Evolutionary conservation across 2,888 invertebrate genomes (phyloP), one percentile per base, ranked within the genome.

Genomic region (Dryocosmus kuriphilus): DNA sequence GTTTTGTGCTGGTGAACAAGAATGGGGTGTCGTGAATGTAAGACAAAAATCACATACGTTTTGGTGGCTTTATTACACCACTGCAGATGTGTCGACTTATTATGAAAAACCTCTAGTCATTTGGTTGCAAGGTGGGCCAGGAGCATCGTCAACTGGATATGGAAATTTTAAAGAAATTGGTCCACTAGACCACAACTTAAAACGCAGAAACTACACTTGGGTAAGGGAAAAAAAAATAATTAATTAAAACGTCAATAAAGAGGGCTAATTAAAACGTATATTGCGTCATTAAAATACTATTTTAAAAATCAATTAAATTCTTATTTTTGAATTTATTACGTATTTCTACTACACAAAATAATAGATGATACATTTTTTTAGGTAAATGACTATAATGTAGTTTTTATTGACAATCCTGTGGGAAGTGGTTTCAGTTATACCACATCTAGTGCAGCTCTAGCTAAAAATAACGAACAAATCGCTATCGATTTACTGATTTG

Each of bases 381-480:
- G 96, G 93, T 96, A 0, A 94, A 94, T 75, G 93, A 95, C 82
- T 96, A 96, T 89, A 98, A 97, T 90, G 94, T 98, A 0, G 92
- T 98, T 19, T 98, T 97, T 89, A 94, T 98, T 75, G 98, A 98
- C 89, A 98, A 97, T 91, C 98, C 98, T 2, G 97, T 98, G 1
- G 98, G 98, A 16, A 94, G 95, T 9, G 98, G 98, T 0, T 98
- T 94, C 92, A 97, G 98, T 89, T 97, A 96, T 88, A 96, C 95
- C 0, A 95, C 96, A 16, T 89, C 92, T 11, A 83, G 87, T 0
- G 81, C 88, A 6, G 92, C 92, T 16, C 92, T 93, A 22, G 92
- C 95, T 0, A 93, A 89, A 11, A 93, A 92, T 51, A 95, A 96
- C 82, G 91, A 92, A 7, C 93, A 95, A 90, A 95, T 96, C 76